These are phyloP conservation scores for Tragelaphus strepsiceros DNA, from an alignment of 2,113 vertebrate genomes.

Conservation along the genomic window DNA sequence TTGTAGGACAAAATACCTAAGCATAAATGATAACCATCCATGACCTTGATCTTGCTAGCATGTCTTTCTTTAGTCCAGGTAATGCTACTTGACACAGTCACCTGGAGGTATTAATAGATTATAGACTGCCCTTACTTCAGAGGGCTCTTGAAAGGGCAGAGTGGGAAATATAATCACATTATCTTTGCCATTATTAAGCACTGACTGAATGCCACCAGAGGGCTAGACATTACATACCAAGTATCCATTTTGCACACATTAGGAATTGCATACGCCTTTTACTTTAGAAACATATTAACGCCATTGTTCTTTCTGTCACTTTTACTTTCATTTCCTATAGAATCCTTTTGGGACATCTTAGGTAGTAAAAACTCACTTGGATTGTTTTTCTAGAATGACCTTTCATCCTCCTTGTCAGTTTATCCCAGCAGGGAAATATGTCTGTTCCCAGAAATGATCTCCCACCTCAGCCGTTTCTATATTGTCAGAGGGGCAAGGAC, in stretches of 20 bases:
- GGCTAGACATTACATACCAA: slow-evolving; percentile 12
- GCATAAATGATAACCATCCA: not conserved
- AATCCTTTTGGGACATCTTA: slow-evolving; percentile 51
- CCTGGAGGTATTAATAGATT: slow-evolving; percentile 39
- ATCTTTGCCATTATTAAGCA: slow-evolving; percentile 61
- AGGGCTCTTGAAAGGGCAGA: slow-evolving; percentile 28
- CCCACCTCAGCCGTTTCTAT: slow-evolving; percentile 55
- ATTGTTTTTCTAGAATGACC: slow-evolving; percentile 36
- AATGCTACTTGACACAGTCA: slow-evolving; percentile 26
- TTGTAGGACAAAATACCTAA: slow-evolving; percentile 48
- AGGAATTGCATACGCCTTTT: slow-evolving; percentile 49
- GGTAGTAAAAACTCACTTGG: slow-evolving; percentile 45
- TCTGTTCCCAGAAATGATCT: slow-evolving; percentile 55
- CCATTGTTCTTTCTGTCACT: slow-evolving; percentile 70
- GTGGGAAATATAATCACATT: slow-evolving; percentile 23
- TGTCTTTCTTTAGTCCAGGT: slow-evolving; percentile 33
- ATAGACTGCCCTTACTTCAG: not conserved
- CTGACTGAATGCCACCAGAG: slow-evolving; percentile 50
- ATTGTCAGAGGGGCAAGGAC: not conserved
- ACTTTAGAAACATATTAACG: slow-evolving; percentile 64
- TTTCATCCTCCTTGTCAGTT: slow-evolving; percentile 60
- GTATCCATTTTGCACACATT: slow-evolving; percentile 59
- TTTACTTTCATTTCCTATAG: slow-evolving; percentile 63
- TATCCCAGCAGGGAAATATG: slow-evolving; percentile 59
- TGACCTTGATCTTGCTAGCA: not conserved